These are phyloP conservation scores for Pediacus dermestoides DNA, from an alignment of 2,888 invertebrate species.

Conservation along the genomic window DNA sequence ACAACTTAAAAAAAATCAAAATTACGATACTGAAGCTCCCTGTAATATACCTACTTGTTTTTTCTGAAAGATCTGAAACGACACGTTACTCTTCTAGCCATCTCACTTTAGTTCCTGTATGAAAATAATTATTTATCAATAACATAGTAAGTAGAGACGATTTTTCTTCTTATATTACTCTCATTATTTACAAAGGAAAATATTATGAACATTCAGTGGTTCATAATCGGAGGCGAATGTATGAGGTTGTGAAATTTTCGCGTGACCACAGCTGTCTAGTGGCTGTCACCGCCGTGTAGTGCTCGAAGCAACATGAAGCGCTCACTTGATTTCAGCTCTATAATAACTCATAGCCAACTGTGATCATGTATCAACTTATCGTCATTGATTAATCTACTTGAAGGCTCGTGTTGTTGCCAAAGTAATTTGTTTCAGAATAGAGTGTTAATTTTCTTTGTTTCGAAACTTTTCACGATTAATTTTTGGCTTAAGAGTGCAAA, in stretches of 20 bases:
- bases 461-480: conserved; percentile 14
- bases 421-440: conserved; percentile 31
- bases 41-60: no score
- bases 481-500: no score
- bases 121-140: no score
- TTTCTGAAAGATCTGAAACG: no score
- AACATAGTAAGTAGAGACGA: no score
- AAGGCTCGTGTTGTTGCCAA: conserved; percentile 32
- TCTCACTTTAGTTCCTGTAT: no score
- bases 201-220: no score
- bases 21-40: no score
- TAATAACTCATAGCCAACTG: conserved; percentile 36
- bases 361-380: conserved; percentile 38
- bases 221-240: conserved; percentile 1
- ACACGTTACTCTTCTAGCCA: no score
- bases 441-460: conserved; percentile 27
- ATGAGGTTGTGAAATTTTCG: conserved; percentile 16
- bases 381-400: conserved; percentile 38
- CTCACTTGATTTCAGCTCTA: conserved; percentile 30
- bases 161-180: no score
- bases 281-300: conserved; percentile 27
- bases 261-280: conserved; percentile 32
- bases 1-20: no score
- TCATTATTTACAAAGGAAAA: no score
- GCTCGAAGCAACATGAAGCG: conserved; percentile 23